Conservation (phyloP, 1,140 invertebrate genomes). For the Drosophila eugracilis region DNA sequence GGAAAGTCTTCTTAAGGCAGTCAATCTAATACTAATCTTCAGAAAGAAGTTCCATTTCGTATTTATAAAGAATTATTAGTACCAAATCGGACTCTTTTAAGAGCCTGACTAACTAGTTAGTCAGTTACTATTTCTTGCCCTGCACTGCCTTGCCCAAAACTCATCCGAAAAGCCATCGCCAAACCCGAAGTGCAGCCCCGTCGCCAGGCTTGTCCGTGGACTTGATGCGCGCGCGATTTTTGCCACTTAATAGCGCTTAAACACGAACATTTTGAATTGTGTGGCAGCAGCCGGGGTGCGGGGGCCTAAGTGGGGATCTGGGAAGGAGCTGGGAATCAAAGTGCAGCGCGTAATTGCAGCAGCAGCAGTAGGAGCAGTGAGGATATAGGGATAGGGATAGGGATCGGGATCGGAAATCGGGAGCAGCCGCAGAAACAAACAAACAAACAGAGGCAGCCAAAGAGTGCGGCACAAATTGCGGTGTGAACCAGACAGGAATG, state of each 20-base stretch:
- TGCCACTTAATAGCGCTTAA: constrained; percentile 84
- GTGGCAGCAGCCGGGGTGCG: constrained; percentile 39
- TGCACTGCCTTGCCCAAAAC: constrained; percentile 1
- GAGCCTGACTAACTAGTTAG: no score
- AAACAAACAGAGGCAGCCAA: constrained; percentile 47
- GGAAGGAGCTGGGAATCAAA: constrained; percentile 61
- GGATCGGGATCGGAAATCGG: constrained; percentile 9
- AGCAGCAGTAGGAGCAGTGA: constrained; percentile 22
- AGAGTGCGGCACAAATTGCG: constrained; percentile 70
- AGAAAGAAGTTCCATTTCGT: no score
- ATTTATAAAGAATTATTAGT: no score
- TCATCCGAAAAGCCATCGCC: constrained; percentile 13
- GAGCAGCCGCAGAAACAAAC: constrained; percentile 53
- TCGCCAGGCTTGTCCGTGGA: constrained; percentile 28
- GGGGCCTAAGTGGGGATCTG: constrained; percentile 7
- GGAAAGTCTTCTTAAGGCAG: no score
- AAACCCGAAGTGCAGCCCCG: constrained; percentile 15
- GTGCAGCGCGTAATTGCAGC: constrained; percentile 78
- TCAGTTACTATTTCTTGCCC: background rate
- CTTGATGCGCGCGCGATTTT: constrained; percentile 80
- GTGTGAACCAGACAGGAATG: constrained; percentile 64
- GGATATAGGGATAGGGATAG: background rate
- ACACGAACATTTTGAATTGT: constrained; percentile 84
- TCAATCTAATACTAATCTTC: no score
- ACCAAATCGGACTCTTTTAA: no score